Conservation (phyloP, 2,113 vertebrate species). For the Clarias macrocephalus region DNA sequence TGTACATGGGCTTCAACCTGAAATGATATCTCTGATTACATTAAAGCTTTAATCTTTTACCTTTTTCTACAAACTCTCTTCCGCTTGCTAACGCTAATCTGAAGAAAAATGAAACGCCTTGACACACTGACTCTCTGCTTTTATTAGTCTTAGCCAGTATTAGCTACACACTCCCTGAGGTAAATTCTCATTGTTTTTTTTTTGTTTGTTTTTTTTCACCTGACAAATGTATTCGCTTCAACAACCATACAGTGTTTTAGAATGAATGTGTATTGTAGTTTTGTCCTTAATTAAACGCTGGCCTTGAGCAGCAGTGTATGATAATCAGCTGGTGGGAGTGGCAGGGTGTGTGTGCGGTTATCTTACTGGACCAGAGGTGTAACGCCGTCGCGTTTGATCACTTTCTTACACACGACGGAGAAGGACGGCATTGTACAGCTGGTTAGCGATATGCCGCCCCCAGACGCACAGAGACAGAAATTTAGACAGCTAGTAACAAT, state of each 20-base stretch:
- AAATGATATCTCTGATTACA: too few species aligned
- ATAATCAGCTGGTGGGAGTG: not conserved
- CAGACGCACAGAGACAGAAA: not conserved
- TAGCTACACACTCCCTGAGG: not conserved
- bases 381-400: not conserved
- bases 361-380: slow-evolving; percentile 13
- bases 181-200: not conserved
- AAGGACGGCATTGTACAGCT: not conserved
- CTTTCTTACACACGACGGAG: not conserved
- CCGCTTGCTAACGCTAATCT: too few species aligned
- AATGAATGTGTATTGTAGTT: not conserved
- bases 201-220: not conserved
- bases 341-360: slow-evolving; percentile 19
- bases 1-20: too few species aligned
- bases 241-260: not conserved
- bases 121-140: not conserved
- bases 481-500: too few species aligned
- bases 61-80: too few species aligned
- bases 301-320: not conserved
- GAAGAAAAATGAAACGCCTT: too few species aligned
- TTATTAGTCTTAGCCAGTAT: not conserved
- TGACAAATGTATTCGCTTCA: too few species aligned
- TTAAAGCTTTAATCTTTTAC: too few species aligned
- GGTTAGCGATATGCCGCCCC: slow-evolving; percentile 12
- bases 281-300: not conserved